These are phyloP conservation scores for Scomber colias DNA, from an alignment of 2,113 vertebrate species.

Conservation along the genomic window DNA sequence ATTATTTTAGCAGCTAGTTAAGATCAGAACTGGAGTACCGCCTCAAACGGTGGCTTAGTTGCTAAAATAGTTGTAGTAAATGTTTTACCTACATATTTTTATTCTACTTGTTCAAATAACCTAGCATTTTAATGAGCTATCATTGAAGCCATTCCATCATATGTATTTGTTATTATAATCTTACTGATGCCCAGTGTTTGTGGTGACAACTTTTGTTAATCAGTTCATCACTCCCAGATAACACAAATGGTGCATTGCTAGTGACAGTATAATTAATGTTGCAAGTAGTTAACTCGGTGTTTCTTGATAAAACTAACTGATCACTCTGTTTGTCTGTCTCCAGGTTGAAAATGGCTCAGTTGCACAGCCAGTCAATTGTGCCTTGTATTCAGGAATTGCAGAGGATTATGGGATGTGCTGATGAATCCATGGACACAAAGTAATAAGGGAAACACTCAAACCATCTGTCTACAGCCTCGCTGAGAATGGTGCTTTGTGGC, in stretches of 20 bases:
- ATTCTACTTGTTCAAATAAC: neutral
- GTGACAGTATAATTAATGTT: neutral
- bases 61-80: neutral
- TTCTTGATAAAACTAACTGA: neutral
- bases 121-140: neutral
- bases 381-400: conserved; percentile 78
- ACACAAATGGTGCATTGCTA: too few species aligned
- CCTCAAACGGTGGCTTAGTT: neutral
- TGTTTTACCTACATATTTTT: neutral
- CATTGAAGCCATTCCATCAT: neutral
- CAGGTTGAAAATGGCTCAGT: conserved; percentile 77
- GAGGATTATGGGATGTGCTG: conserved; percentile 65
- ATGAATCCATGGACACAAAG: conserved; percentile 52
- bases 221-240: neutral
- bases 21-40: neutral
- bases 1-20: conserved; percentile 22
- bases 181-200: neutral
- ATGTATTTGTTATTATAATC: neutral
- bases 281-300: too few species aligned
- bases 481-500: neutral
- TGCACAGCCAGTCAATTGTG: conserved; percentile 65
- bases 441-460: conserved; percentile 18
- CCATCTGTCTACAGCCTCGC: neutral
- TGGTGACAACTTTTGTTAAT: neutral
- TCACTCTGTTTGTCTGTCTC: neutral